phyloP scores from a whole-genome alignment of 2,888 invertebrate species.

The Gari tellinella region DNA sequence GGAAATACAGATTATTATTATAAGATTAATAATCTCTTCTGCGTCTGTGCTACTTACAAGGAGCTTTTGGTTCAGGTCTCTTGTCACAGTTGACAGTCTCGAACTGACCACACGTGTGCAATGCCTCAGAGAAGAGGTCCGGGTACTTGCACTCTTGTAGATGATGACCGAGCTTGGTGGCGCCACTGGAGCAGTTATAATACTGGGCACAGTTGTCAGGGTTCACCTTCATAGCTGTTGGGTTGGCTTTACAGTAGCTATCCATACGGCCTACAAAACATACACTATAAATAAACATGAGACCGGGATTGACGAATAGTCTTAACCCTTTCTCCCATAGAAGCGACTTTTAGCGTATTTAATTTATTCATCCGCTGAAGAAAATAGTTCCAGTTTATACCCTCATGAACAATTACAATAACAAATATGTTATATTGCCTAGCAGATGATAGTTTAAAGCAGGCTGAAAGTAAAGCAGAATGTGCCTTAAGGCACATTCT shows the following conservation, averaged over 20 bases:
- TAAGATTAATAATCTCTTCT: not conserved
- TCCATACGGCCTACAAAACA: constrained; percentile 41
- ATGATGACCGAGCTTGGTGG: constrained; percentile 48
- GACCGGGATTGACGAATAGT: too few species aligned
- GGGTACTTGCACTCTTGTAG: constrained; percentile 64
- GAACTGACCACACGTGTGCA: constrained; percentile 28
- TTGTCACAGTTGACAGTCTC: constrained; percentile 31
- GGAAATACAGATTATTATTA: not conserved
- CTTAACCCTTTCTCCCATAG: too few species aligned
- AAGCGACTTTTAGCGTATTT: too few species aligned
- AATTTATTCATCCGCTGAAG: too few species aligned
- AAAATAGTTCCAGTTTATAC: too few species aligned
- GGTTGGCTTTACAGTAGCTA: constrained; percentile 49
- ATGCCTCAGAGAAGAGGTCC: constrained; percentile 43
- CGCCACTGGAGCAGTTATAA: constrained; percentile 55
- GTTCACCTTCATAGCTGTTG: constrained; percentile 29
- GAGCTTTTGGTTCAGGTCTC: constrained; percentile 37
- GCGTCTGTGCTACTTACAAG: constrained; percentile 31
- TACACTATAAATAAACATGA: too few species aligned
- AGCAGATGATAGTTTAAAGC: too few species aligned
- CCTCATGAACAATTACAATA: too few species aligned
- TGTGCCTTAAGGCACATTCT: too few species aligned
- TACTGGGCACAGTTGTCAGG: constrained; percentile 63
- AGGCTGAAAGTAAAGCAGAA: too few species aligned
- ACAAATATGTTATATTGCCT: too few species aligned